Percentiles rank a stretch among this genome's conserved stretches.
phyloP scores from a whole-genome alignment of 2,113 vertebrate genomes.

The Coreoperca whiteheadi region DNA sequence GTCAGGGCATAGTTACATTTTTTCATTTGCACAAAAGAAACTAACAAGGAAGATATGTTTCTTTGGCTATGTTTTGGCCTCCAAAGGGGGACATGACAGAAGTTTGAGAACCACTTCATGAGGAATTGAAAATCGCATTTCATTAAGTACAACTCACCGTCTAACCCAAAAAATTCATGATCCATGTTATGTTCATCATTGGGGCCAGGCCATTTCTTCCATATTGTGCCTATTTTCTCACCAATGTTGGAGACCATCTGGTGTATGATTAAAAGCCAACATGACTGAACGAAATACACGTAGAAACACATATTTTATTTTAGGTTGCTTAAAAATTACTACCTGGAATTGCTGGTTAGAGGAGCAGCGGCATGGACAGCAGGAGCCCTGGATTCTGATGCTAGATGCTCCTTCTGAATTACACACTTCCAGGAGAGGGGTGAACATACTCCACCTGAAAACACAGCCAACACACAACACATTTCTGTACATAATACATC shows the following conservation, averaged over 20 bases:
- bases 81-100: neutral
- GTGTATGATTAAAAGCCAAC: conserved; percentile 4
- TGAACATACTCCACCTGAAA: conserved; percentile 85
- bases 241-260: conserved; percentile 79
- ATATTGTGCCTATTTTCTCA: conserved; percentile 76
- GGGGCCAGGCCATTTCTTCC: conserved; percentile 87
- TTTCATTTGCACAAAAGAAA: neutral
- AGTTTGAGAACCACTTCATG: neutral
- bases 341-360: conserved; percentile 84
- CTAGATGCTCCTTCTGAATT: conserved; percentile 47
- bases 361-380: conserved; percentile 81
- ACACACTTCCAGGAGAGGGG: conserved; percentile 69
- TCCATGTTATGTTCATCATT: conserved; percentile 85
- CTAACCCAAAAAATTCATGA: conserved; percentile 87
- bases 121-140: neutral
- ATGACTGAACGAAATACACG: neutral
- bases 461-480: conserved; percentile 30
- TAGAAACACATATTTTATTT: neutral
- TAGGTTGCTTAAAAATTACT: conserved; percentile 40
- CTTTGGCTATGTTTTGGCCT: neutral
- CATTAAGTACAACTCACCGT: conserved; percentile 74
- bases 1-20: too few species aligned
- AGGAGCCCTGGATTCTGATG: conserved; percentile 80
- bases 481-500: conserved; percentile 36
- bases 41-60: neutral